A percentile compares a stretch with the other conserved stretches of the same genome.
phyloP scores from a whole-genome alignment of 30 jellyfish, hydroid and myxozoan genomes.

The Hydra vulgaris region DNA sequence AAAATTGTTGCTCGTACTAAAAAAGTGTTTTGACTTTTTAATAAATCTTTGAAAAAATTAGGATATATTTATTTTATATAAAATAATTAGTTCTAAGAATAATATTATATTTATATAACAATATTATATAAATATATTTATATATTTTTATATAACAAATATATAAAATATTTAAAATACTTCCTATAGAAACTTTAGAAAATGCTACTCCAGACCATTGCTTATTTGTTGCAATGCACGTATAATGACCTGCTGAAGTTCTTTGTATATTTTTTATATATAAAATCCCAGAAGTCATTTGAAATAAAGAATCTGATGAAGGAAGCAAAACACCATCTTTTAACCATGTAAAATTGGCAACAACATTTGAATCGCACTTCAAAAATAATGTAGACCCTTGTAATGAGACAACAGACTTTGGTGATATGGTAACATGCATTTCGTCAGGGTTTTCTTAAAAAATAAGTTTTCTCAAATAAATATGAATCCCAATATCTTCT shows the following conservation, averaged over 20 bases:
- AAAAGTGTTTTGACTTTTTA: too few species aligned
- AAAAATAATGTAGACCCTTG: constrained; percentile 30
- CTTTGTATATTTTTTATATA: constrained; percentile 16
- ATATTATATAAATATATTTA: too few species aligned
- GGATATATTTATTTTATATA: too few species aligned
- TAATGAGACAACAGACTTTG: constrained; percentile 9
- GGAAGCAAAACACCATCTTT: constrained; percentile 50
- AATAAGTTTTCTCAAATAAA: too few species aligned
- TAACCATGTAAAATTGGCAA: constrained; percentile 62
- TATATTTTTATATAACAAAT: too few species aligned
- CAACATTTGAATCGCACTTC: constrained; percentile 47
- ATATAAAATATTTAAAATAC: too few species aligned
- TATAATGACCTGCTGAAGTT: constrained; percentile 40
- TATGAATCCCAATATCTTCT: too few species aligned
- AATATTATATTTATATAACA: too few species aligned
- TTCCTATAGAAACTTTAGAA: constrained; percentile 39
- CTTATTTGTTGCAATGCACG: constrained; percentile 47
- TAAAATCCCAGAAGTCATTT: constrained; percentile 48
- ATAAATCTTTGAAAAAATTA: too few species aligned
- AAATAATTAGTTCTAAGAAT: too few species aligned
- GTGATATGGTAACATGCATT: constrained; percentile 26
- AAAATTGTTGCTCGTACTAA: neutral
- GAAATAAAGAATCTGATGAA: neutral
- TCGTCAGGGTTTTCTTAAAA: neutral
- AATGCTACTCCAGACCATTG: constrained; percentile 50